These are phyloP conservation scores for Halictus rubicundus DNA, from an alignment of 1,140 invertebrate genomes.

Conservation along the genomic window DNA sequence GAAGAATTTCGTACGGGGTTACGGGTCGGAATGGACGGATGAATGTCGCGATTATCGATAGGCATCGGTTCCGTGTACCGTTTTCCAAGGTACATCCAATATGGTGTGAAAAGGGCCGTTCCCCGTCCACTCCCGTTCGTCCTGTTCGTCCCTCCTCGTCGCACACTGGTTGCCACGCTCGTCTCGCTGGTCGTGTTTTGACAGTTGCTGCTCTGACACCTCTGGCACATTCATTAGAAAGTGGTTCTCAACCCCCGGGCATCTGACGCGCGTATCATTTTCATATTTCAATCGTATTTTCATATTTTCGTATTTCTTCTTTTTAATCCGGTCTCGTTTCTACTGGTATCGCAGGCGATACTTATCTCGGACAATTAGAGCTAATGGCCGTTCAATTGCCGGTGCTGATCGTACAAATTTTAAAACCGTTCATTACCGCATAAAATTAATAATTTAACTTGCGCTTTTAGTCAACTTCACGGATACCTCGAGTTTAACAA, in stretches of 20 bases:
- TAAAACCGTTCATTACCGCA: no score
- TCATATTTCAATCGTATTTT: not conserved
- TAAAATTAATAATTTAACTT: no score
- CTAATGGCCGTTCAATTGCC: no score
- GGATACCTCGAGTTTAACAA: no score
- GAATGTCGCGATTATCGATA: conserved; percentile 76
- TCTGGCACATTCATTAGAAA: conserved; percentile 79
- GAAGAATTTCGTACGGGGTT: conserved; percentile 55
- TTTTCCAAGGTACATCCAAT: conserved; percentile 69
- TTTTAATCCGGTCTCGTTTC: no score
- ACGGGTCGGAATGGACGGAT: conserved; percentile 58
- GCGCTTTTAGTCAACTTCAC: no score
- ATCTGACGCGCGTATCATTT: not conserved
- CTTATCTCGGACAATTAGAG: no score
- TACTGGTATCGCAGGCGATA: no score
- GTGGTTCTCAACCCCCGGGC: conserved; percentile 74
- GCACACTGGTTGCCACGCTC: conserved; percentile 51
- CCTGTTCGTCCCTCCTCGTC: conserved; percentile 42
- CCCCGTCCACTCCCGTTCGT: conserved; percentile 44
- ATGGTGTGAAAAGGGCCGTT: conserved; percentile 70
- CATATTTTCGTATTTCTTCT: no score
- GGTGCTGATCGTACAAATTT: no score
- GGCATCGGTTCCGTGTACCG: conserved; percentile 68
- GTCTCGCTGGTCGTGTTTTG: conserved; percentile 77
- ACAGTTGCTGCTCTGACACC: conserved; percentile 81